Base-by-base conservation (phyloP, 2,888 invertebrate species). In the Drosophila borealis region DNA sequence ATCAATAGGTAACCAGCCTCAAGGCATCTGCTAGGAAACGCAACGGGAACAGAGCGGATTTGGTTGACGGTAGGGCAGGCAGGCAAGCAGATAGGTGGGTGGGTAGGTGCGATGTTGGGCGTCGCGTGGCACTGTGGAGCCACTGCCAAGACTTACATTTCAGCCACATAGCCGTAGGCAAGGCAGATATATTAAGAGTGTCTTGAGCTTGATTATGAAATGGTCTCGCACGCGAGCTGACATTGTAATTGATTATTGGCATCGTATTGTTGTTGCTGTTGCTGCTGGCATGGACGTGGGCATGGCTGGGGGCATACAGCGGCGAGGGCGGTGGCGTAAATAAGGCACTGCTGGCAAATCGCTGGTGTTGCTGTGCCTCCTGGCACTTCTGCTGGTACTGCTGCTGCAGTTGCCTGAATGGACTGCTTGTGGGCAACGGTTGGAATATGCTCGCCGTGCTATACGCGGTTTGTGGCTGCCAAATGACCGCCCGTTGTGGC, bases 91-190 rank as follows among this genome's bases (percentile, higher is more conserved):
- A 36, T 36, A 54, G 51, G 49, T 19, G 19, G 41, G 9, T 17
- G 46, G 64, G 57, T 50, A 55, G 53, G n/a, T 49, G 61, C 61
- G 42, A 64, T 66, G 44, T 55, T 67, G 56, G 64, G 60, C 57
- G 61, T 65, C 70, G 54, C 53, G 41, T 42, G 63, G 67, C 72
- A 65, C 51, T 57, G 68, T 70, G 60, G 68, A 81, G 80, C 86
- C 71, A 80, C 76, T 73, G 82, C 83, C 88, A 89, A 88, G 80
- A 90, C 91, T 91, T 91, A 91, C 91, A 89, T 91, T 91, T 91
- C 79, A 89, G 90, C 89, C 91, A 91, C 82, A 89, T 79, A 82
- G 77, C 81, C 78, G 81, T 77, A 78, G 90, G 89, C 74, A 84
- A 78, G 90, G 86, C 80, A 76, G 85, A 87, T 79, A 84, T 89